These are phyloP conservation scores for Phenganax marumi DNA, from an alignment of 92 coral and sea anemone genomes.

Conservation along the genomic window DNA sequence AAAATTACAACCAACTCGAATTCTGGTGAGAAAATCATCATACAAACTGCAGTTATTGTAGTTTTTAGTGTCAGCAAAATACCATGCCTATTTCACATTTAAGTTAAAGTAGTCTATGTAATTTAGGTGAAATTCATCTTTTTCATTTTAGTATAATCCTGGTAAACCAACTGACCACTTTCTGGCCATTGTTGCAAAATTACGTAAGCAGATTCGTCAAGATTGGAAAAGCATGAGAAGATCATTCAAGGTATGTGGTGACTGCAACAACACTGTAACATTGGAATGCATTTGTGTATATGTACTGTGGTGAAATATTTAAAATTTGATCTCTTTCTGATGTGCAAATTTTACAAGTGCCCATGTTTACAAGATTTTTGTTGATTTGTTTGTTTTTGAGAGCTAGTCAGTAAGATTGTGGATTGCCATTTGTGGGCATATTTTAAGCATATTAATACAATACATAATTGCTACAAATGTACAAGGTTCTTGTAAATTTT, in stretches of 20 bases:
- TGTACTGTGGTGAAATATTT: too few species aligned
- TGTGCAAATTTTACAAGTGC: too few species aligned
- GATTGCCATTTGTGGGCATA: too few species aligned
- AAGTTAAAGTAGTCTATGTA: background rate
- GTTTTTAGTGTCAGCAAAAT: background rate
- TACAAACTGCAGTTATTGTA: background rate
- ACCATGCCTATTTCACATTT: background rate
- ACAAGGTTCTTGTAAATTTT: too few species aligned
- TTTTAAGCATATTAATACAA: too few species aligned
- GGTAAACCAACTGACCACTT: conserved; percentile 78
- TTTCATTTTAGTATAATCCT: conserved; percentile 67
- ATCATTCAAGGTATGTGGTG: conserved; percentile 72
- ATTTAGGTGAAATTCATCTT: background rate
- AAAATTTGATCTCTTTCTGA: too few species aligned
- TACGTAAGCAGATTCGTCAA: conserved; percentile 72
- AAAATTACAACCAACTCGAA: conserved; percentile 76
- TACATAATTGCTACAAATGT: too few species aligned
- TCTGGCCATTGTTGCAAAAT: conserved; percentile 71
- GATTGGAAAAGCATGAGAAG: conserved; percentile 97
- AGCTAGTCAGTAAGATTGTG: too few species aligned
- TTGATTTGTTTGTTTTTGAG: too few species aligned
- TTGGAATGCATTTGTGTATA: too few species aligned
- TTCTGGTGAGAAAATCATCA: conserved; percentile 62
- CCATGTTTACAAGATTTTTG: too few species aligned
- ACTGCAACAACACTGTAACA: background rate